A percentile compares a stretch with the other conserved stretches of the same genome.
phyloP scores from a whole-genome alignment of 2,888 invertebrate genomes.

The Leucophenga maculata region DNA sequence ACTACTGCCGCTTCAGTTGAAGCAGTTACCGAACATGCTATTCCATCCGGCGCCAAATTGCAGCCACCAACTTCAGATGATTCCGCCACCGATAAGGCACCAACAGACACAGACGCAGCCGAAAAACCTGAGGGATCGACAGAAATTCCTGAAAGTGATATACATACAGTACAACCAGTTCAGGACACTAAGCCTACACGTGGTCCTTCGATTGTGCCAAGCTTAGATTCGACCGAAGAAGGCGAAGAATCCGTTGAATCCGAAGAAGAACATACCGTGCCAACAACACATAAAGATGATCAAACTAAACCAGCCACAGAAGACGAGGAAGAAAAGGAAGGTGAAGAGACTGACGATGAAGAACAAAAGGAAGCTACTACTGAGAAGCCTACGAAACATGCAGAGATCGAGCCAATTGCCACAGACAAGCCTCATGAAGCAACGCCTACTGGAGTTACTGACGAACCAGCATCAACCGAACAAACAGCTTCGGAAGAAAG shows the following conservation, averaged over 20 bases:
- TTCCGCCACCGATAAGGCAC: slow-evolving; percentile 37
- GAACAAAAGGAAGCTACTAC: slow-evolving; percentile 43
- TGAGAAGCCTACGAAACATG: slow-evolving; percentile 38
- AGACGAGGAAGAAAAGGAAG: slow-evolving; percentile 47
- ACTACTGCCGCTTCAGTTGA: slow-evolving; percentile 32
- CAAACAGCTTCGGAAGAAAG: slow-evolving; percentile 33
- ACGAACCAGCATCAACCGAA: slow-evolving; percentile 37
- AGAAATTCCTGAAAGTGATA: slow-evolving; percentile 38
- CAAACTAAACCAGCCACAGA: slow-evolving; percentile 41
- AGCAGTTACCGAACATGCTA: slow-evolving; percentile 41
- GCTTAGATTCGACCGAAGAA: slow-evolving; percentile 59
- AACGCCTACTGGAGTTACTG: slow-evolving; percentile 31
- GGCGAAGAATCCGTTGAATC: slow-evolving; percentile 59
- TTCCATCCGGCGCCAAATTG: slow-evolving; percentile 40
- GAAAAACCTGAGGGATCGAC: slow-evolving; percentile 36
- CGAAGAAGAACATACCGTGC: slow-evolving; percentile 53
- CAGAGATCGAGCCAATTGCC: slow-evolving; percentile 28
- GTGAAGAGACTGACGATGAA: slow-evolving; percentile 38
- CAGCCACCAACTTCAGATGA: slow-evolving; percentile 42
- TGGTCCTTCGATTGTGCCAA: slow-evolving; percentile 46
- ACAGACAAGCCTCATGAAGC: not conserved
- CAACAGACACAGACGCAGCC: slow-evolving; percentile 35
- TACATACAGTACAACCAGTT: slow-evolving; percentile 32
- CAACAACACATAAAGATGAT: slow-evolving; percentile 39
- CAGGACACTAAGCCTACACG: slow-evolving; percentile 41